Base-by-base conservation (phyloP, 2,797 vertebrate genomes). In the Thalassophryne amazonica region DNA sequence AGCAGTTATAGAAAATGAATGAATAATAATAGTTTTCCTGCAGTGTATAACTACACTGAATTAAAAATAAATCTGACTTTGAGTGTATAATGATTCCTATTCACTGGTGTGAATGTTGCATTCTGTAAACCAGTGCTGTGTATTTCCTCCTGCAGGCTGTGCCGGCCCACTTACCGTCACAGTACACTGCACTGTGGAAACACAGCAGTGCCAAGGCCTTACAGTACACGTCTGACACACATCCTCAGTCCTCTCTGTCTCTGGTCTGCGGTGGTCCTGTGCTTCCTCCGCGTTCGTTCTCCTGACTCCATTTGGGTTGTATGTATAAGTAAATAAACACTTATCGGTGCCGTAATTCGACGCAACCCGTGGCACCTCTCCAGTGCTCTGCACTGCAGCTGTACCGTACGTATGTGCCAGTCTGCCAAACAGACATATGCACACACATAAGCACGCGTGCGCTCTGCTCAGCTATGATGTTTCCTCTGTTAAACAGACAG, bases 401-500 rank as follows among this genome's bases (percentile, higher is more conserved):
- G 54, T 61, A 63, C 50, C 73, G 48, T n/a, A 51, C 63, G 67
- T 63, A 60, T 66, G 63, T 37, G 60, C 6, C 25, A 2, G 29
- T 21, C 72, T 49, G 58, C 42, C 66, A 61, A 42, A 64, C 60
- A 29, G 33, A 37, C 41, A 31, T 48, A 25, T 30, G 29, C 22
- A 64, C 59, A 55, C 45, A 18, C 31, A 19, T 5, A 6, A 5
- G 8, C 37, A 34, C 55, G 30, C 60, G 41, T 31, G 4, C 33
- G 21, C 57, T 27, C 22, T 57, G 58, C 27, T 9, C 17, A 63
- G 56, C 71, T 84, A 76, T 85, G 82, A 84, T 85, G 90, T 92
- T 94, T 92, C 87, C 84, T 80, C 83, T 51, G 59, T 72, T 88
- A 89, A 93, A 92, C 86, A 88, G 91, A 91, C 86, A 69, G 81